Base-by-base conservation (phyloP, 2,888 invertebrate genomes). In the Marasmarcha lunaedactyla region DNA sequence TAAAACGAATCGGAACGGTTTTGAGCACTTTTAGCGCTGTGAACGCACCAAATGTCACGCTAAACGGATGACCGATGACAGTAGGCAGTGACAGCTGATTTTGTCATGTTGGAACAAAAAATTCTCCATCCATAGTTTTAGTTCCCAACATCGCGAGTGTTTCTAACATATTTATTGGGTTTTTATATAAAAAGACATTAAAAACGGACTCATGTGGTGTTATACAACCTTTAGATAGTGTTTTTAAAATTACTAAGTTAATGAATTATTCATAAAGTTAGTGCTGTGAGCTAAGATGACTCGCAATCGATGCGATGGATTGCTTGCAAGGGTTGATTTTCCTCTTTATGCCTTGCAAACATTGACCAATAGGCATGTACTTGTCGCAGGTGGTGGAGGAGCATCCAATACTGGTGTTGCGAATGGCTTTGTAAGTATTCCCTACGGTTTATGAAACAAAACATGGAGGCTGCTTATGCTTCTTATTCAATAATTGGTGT, bases 301-400 rank as follows among this genome's bases (percentile, higher is more conserved):
- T 53, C 72, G 72, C 42, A 78, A 69, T 63, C 71, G 84, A 70
- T 67, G 90, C 57, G 89, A 91, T 66, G 90, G 92, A 51, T 86
- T 94, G 52, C 72, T 94, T 63, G 94, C 95, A 46, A 87, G 92
- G 59, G 93, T 96, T 36, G 95, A 95, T 86, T 95, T 97, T 84
- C 98, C 98, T 3, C 86, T 97, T 44, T 98, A 97, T 69, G 90
- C 94, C 1, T 86, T 97, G 25, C 92, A 94, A 78, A 92, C 94
- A 85, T 84, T 98, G 43, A 94, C 94, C 20, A 94, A 93, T 72
- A 88, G 95, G 51, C 97, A 97, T 84, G 91, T 98, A 55, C 83
- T 99, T 45, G 95, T 99, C 36, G 98, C 95, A 46, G 99, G 98
- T 40, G 98, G 98, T 40, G 99, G 98, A 44, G 98, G 99, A 42